Evolutionary conservation across 2,113 vertebrate species (phyloP), one percentile per base, ranked within the genome.

Genomic region (Pluvianellus socialis): DNA sequence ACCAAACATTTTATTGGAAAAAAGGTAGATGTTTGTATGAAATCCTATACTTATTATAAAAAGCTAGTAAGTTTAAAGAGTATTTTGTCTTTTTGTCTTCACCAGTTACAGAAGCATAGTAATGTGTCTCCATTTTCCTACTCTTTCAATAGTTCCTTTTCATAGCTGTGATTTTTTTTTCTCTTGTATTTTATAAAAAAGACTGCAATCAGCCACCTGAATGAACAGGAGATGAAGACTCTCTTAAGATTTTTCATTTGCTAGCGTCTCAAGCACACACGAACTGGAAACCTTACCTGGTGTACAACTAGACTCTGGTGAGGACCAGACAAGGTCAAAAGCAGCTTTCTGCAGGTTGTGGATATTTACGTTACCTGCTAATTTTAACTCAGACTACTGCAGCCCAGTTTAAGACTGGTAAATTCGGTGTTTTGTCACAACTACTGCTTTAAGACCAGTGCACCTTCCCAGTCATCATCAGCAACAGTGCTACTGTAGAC

Each of bases 41-140:
- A 87, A 85, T 33, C 14, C 56, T 76, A 26, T 21, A 30, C 8
- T 50, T 82, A 61, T 1, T 38, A 71, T 4, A 7, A 86, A 83
- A 83, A 66, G 27, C 45, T 79, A 40, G 42, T 81, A 0, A 58
- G 65, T 91, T 84, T 44, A 47, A 90, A 21, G 8, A 35, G 40
- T 71, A 35, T 88, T 83, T 73, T 68, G 45, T 75, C 28, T 42
- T 92, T 80, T 70, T 52, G 17, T 80, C 70, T 85, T 82, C n/a
- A 79, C 10, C 38, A 38, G 5, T 38, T 74, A 49, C 0, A 84
- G 50, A 79, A 79, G 38, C 7, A 38, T 11, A 50, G 4, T 52
- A 59, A 77, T 4, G 14, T 32, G 84, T 44, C 17, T 66, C 65
- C 35, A 55, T 20, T 55, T 79, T 27, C 38, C 44, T 44, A 67